Evolutionary conservation across 2,888 invertebrate species (phyloP).

Genomic region (Drosophila paracracens): DNA sequence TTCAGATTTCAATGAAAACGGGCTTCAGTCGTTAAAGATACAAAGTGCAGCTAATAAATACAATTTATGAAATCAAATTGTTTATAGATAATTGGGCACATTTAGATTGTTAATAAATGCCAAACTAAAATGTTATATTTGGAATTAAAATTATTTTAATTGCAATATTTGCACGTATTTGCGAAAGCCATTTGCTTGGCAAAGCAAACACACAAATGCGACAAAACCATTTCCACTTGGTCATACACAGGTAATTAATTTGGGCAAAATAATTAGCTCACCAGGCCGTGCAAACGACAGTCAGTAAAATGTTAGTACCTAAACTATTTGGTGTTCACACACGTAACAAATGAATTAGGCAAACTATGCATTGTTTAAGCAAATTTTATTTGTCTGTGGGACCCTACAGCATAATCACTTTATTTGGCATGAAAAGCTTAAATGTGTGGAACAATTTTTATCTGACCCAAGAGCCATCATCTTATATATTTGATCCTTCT

Average conservation of each 20-base stretch:
- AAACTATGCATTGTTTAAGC: neutral
- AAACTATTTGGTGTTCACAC: neutral
- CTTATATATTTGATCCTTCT: neutral
- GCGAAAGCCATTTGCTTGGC: neutral
- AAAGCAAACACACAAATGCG: neutral
- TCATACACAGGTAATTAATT: neutral
- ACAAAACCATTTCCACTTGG: neutral
- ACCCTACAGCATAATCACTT: neutral
- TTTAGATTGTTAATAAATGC: neutral
- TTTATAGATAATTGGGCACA: neutral
- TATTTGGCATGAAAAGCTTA: neutral
- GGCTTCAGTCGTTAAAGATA: no score
- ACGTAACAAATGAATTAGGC: slow-evolving; percentile 3
- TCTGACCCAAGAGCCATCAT: neutral
- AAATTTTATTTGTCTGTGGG: neutral
- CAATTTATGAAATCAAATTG: neutral
- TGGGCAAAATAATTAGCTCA: neutral
- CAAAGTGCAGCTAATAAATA: neutral
- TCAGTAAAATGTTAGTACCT: neutral
- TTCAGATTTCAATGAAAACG: neutral
- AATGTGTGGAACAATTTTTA: neutral
- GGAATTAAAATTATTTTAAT: neutral
- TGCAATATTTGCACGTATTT: neutral
- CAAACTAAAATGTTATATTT: neutral
- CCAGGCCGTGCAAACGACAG: neutral